phyloP scores from a whole-genome alignment of 2,113 vertebrate species.

The Halcyon senegalensis region DNA sequence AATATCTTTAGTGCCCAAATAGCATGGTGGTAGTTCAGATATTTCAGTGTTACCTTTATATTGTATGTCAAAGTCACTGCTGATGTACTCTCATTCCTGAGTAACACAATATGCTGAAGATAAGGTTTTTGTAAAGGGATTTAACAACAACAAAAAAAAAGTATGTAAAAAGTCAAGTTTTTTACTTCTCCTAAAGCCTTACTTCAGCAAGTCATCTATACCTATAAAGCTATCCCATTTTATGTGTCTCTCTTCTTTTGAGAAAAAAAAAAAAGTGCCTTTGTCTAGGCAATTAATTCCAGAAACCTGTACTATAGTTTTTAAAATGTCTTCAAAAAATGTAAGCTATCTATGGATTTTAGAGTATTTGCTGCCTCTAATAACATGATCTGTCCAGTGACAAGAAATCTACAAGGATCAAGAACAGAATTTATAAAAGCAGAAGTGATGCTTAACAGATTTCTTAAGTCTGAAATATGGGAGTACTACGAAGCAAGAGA shows the following conservation, averaged over 20 bases:
- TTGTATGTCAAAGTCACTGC: not conserved
- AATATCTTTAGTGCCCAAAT: not conserved
- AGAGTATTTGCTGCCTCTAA: not conserved
- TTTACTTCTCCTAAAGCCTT: not conserved
- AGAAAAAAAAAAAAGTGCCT: not conserved
- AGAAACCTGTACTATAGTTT: not conserved
- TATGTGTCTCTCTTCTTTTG: not conserved
- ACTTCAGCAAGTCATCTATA: not conserved
- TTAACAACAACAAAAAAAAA: not conserved
- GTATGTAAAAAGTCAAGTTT: not conserved
- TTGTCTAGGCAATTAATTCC: not conserved
- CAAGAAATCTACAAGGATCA: not conserved
- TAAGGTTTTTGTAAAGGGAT: not conserved
- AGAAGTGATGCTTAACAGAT: not conserved
- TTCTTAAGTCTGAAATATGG: not conserved
- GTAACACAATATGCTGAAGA: not conserved
- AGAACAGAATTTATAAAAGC: not conserved
- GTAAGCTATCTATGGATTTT: not conserved
- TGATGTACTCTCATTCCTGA: not conserved
- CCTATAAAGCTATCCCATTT: not conserved
- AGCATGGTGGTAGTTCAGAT: not conserved
- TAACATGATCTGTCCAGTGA: not conserved
- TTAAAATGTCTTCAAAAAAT: not conserved
- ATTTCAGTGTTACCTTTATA: not conserved
- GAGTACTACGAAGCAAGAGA: not conserved